phyloP scores from a whole-genome alignment of 2,888 invertebrate species.

The Baronia brevicornis region DNA sequence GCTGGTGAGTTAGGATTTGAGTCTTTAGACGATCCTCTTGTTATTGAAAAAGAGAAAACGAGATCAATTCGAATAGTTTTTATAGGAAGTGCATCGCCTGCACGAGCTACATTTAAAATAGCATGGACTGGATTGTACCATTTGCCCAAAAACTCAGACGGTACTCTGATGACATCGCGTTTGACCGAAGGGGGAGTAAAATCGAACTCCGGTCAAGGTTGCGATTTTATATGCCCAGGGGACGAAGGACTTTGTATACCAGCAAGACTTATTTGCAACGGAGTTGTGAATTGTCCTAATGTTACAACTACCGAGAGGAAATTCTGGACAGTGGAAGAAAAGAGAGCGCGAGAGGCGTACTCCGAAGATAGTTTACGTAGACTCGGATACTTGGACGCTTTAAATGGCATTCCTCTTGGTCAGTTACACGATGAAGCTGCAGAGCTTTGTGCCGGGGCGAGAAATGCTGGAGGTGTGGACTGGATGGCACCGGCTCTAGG shows the following conservation, averaged over 20 bases:
- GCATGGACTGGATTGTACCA: slow-evolving; percentile 94
- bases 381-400: slow-evolving; percentile 71
- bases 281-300: slow-evolving; percentile 90
- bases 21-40: slow-evolving; percentile 69
- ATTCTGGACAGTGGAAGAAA: slow-evolving; percentile 66
- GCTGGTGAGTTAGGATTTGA: slow-evolving; percentile 84
- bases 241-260: slow-evolving; percentile 89
- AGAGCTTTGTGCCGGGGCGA: slow-evolving; percentile 79
- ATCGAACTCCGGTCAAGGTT: slow-evolving; percentile 69
- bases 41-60: slow-evolving; percentile 77
- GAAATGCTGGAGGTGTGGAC: slow-evolving; percentile 64
- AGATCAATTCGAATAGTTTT: slow-evolving; percentile 82
- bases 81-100: slow-evolving; percentile 85
- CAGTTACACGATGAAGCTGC: slow-evolving; percentile 84
- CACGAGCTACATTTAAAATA: slow-evolving; percentile 89
- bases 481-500: slow-evolving; percentile 80
- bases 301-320: slow-evolving; percentile 71
- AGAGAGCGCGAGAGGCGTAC: slow-evolving; percentile 70
- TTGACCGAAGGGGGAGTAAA: slow-evolving; percentile 77
- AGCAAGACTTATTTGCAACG: slow-evolving; percentile 88
- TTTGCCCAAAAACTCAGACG: slow-evolving; percentile 88
- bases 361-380: slow-evolving; percentile 77
- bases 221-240: slow-evolving; percentile 92
- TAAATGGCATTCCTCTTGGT: slow-evolving; percentile 55
- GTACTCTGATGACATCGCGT: slow-evolving; percentile 85